Base-by-base conservation (phyloP, 2,888 invertebrate genomes). In the Mythimna ferrago region DNA sequence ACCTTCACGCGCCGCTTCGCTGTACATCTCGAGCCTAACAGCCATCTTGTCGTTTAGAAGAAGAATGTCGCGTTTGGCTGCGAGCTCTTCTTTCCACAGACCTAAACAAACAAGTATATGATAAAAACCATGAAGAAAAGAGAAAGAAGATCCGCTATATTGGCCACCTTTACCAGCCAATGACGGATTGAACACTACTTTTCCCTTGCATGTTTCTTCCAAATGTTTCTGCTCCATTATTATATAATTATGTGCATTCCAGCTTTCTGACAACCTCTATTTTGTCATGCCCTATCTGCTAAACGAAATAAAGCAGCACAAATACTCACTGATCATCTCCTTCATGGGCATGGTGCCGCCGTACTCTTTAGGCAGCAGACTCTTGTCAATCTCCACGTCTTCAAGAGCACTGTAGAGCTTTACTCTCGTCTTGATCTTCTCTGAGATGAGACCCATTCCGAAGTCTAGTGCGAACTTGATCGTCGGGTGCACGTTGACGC, bases 301-400 rank as follows among this genome's bases (percentile, higher is more conserved):
- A 57, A 32, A 57, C 14, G 5, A 56, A 14, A 26, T 9, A 26
- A 56, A 56, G 14, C 21, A 19, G n/a, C 1, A 38, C 11, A 41
- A 38, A 14, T 61, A 61, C 61, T 70, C 90, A 98, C 98, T 97
- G 81, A 98, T 98, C 98, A 98, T 98, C 89, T 98, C 97, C 64
- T 97, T 97, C 97, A 98, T 97, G 0, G 98, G 98, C 94, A 98
- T 97, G n/a, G 95, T 97, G 11, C 98, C 98, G 6, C 98, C 98
- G 87, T 98, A 98, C 89, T 98, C 98, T 85, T 97, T 97, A 0
- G 98, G 98, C 69, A 98, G 92, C 81, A 98, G 94, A 70, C 93
- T 97, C 78, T 96, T 94, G 82, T 98, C 97, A 78, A 98, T 96
- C 85, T 96, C 94, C 2, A 97, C 95, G 9, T 98, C 97, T 1